Conservation (phyloP, 2,113 vertebrate genomes). For the Natator depressus region DNA sequence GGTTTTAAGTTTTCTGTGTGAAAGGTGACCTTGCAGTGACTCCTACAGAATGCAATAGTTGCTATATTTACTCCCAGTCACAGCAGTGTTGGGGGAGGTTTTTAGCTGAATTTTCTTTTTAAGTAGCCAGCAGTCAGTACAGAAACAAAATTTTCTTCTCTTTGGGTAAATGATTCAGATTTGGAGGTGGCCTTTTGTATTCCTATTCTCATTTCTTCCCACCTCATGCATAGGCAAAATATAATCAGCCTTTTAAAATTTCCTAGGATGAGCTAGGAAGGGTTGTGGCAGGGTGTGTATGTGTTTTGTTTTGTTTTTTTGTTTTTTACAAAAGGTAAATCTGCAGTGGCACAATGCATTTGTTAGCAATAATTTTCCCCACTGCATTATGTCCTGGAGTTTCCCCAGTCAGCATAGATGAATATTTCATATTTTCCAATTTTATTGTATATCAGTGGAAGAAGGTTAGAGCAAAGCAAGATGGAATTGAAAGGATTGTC, state of each 20-base stretch:
- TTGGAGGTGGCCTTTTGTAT: background rate
- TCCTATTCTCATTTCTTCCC: background rate
- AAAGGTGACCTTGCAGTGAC: constrained; percentile 21
- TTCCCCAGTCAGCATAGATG: background rate
- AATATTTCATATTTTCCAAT: background rate
- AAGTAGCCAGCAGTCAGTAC: accelerated
- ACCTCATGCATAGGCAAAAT: background rate
- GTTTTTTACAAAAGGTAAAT: background rate
- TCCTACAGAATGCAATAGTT: background rate
- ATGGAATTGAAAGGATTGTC: background rate
- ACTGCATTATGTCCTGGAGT: background rate
- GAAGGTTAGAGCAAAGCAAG: background rate
- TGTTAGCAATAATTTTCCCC: background rate
- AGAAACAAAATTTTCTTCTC: background rate
- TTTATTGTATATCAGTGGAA: background rate
- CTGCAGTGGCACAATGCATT: background rate
- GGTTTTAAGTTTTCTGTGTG: background rate
- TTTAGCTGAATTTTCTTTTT: background rate
- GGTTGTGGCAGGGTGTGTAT: background rate
- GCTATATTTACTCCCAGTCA: background rate
- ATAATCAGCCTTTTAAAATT: background rate
- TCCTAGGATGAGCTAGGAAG: background rate
- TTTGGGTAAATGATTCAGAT: background rate
- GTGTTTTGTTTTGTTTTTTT: background rate
- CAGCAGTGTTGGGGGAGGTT: accelerated